These are phyloP conservation scores for Leptatherina wallacei DNA, from an alignment of 2,797 vertebrate genomes.

Conservation along the genomic window DNA sequence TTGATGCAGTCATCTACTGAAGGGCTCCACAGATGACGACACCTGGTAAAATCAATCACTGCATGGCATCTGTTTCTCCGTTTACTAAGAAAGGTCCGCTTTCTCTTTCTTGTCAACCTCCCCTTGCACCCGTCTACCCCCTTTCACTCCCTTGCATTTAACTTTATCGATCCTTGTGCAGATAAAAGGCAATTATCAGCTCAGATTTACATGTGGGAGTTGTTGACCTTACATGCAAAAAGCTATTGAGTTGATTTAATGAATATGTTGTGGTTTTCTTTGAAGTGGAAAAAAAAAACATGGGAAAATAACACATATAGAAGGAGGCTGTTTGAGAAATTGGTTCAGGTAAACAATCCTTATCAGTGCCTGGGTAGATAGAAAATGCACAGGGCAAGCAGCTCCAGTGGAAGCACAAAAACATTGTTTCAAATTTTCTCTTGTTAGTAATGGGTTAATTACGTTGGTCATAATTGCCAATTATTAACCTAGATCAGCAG, in stretches of 20 bases:
- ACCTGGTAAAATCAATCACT: conserved; percentile 71
- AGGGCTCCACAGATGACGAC: conserved; percentile 60
- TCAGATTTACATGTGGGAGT: conserved; percentile 91
- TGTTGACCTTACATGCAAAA: conserved; percentile 89
- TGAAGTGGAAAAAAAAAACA: conserved; percentile 76
- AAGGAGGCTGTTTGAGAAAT: conserved; percentile 42
- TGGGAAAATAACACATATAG: conserved; percentile 43
- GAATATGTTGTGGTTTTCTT: conserved; percentile 87
- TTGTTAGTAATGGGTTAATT: conserved; percentile 67
- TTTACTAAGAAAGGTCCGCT: conserved; percentile 44
- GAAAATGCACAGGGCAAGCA: conserved; percentile 30
- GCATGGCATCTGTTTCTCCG: conserved; percentile 54
- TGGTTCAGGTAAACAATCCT: conserved; percentile 51
- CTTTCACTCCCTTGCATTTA: conserved; percentile 84
- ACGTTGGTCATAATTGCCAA: conserved; percentile 68
- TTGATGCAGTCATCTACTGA: conserved; percentile 54
- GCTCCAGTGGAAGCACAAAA: conserved; percentile 35
- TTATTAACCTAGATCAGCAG: conserved; percentile 70
- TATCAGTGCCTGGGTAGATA: conserved; percentile 30
- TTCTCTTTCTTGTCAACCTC: conserved; percentile 63
- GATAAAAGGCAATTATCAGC: conserved; percentile 91
- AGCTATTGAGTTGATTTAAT: conserved; percentile 90
- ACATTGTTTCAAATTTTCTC: conserved; percentile 38
- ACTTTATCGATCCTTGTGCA: conserved; percentile 88
- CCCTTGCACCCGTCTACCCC: conserved; percentile 33